Conservation (phyloP, 2,888 invertebrate genomes). For the Drosophila putrida region DNA sequence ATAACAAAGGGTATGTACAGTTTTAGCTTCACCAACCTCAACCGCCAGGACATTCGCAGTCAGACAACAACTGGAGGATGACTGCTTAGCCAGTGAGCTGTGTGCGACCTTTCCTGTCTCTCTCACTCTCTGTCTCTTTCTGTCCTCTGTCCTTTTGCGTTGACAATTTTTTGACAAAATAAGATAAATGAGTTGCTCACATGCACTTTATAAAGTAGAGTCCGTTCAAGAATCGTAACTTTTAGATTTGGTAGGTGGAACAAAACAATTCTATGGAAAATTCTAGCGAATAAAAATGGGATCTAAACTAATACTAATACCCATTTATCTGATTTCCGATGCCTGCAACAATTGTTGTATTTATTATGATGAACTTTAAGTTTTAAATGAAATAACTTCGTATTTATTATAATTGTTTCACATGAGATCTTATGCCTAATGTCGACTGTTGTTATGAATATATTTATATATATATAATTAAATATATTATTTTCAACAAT, state of each 20-base stretch:
- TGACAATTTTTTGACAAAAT: constrained; percentile 84
- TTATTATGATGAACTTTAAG: no score
- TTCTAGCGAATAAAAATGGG: no score
- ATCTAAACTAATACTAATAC: no score
- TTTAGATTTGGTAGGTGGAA: background rate
- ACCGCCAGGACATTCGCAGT: constrained; percentile 39
- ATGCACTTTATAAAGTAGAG: constrained; percentile 12
- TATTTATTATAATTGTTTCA: no score
- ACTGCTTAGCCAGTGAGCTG: constrained; percentile 70
- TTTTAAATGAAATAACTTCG: no score
- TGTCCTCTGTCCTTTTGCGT: constrained; percentile 38
- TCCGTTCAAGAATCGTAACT: background rate
- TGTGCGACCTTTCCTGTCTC: constrained; percentile 54
- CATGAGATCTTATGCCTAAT: no score
- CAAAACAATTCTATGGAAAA: background rate
- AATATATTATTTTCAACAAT: no score
- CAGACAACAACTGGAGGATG: constrained; percentile 60
- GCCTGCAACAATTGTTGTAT: no score
- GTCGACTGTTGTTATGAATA: no score
- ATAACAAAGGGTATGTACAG: background rate
- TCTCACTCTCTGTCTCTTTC: constrained; percentile 29
- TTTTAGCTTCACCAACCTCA: constrained; percentile 7
- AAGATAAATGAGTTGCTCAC: constrained; percentile 81
- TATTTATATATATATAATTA: no score
- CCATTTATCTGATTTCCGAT: no score